Evolutionary conservation across 2,888 invertebrate genomes (phyloP), one percentile per base, ranked within the genome.

Genomic region (Caenorhabditis sulstoni): DNA sequence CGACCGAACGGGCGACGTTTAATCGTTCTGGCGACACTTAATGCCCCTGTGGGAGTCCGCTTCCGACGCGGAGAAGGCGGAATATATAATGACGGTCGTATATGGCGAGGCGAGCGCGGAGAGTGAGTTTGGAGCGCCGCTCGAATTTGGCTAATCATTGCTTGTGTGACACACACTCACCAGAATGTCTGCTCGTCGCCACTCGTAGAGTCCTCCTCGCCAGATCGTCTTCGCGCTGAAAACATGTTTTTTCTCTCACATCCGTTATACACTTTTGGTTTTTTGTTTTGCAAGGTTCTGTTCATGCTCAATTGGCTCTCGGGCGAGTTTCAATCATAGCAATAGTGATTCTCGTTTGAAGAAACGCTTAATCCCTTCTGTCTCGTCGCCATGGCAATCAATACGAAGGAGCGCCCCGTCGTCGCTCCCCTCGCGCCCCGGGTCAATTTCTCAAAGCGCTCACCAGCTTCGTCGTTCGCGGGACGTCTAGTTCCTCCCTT

Each of bases 181-280:
- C 79, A 79, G 57, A 62, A 62, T 47, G 68, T 68, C 35, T 78
- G 78, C 59, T 79, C 79, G 39, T 79, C 79, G 22, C 79, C 70
- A 29, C 79, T 79, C 3, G 57, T 64, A 16, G 79, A 79, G 11
- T 79, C 79, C 29, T 66, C 71, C 8, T 79, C 79, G 8, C 64
- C 73, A 3, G 79, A 73, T 44, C 73, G 62, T 52, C 79, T 44
- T 16, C 70, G 68, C 14, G 23, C 79, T 79, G 68, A 41, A 59
- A 79, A 55, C 7, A 29, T 29, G 3, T 29, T 29, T 29, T 29
- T 7, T 7, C 29, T 5, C 7, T 29, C 29, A 29, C 29, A 29
- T 29, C 29, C 29, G 3, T 29, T 29, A 29, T 7, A 57, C n/a
- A 37, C 14, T n/a, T n/a, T 1, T 16, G n/a, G 18, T 49, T 49